A percentile compares a stretch with the other conserved stretches of the same genome.
phyloP scores from a whole-genome alignment of 2,888 invertebrate genomes.

The Netelia melanura region DNA sequence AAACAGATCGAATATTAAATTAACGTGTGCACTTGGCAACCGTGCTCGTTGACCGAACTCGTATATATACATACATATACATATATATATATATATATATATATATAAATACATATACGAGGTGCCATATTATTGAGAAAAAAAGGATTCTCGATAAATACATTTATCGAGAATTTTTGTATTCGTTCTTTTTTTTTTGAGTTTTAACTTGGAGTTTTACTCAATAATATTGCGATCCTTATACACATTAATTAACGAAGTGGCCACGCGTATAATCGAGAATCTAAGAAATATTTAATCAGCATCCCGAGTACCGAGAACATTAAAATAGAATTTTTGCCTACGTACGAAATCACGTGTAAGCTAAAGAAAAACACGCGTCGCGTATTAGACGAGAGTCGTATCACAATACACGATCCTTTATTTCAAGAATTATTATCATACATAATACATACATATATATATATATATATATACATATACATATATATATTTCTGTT shows the following conservation, averaged over 20 bases:
- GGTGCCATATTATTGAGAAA: too few species aligned
- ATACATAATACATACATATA: conserved; percentile 51
- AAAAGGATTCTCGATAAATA: too few species aligned
- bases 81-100: too few species aligned
- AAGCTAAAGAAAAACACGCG: conserved; percentile 24
- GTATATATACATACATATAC: too few species aligned
- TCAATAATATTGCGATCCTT: not conserved
- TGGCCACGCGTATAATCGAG: conserved; percentile 54
- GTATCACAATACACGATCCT: conserved; percentile 47
- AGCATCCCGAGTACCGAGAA: conserved; percentile 52
- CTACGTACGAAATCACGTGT: conserved; percentile 19
- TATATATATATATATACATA: conserved; percentile 53
- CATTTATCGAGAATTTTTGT: too few species aligned
- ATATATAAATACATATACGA: too few species aligned
- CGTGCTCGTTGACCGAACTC: conserved; percentile 18
- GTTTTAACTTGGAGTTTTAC: not conserved
- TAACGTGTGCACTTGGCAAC: conserved; percentile 44
- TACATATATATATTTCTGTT: conserved; percentile 63
- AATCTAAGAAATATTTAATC: conserved; percentile 36
- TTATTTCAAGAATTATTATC: conserved; percentile 57
- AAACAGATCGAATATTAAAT: conserved; percentile 10
- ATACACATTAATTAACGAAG: conserved; percentile 34
- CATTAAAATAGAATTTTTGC: conserved; percentile 44
- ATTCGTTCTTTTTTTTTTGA: too few species aligned
- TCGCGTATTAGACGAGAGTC: conserved; percentile 44